phyloP scores from a whole-genome alignment of 2,888 invertebrate genomes.

The Chromoteleia sp. region DNA sequence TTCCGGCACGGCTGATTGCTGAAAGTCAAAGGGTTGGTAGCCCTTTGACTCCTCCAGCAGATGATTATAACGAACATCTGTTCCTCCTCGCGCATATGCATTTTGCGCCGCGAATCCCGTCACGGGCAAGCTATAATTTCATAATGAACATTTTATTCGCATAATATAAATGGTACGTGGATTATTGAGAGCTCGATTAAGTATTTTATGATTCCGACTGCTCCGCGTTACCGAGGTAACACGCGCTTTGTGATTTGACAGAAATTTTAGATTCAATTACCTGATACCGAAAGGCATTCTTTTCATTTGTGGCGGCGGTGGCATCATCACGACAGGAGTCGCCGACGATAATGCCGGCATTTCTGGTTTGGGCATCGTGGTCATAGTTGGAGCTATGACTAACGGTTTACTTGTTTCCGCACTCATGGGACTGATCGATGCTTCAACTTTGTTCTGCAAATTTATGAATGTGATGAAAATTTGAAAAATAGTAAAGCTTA shows the following conservation, averaged over 20 bases:
- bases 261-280: conserved; percentile 34
- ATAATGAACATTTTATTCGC: conserved; percentile 60
- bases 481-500: too few species aligned
- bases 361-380: conserved; percentile 35
- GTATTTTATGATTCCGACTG: conserved; percentile 23
- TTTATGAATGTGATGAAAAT: not conserved
- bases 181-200: conserved; percentile 27
- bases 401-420: conserved; percentile 42
- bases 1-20: conserved; percentile 70
- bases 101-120: conserved; percentile 39
- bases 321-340: conserved; percentile 58
- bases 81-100: conserved; percentile 46
- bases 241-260: not conserved
- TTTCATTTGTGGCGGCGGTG: conserved; percentile 48
- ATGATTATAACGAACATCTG: conserved; percentile 63
- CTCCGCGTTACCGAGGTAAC: conserved; percentile 19
- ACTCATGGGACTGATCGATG: conserved; percentile 24
- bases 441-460: conserved; percentile 45
- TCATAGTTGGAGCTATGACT: conserved; percentile 30
- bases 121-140: conserved; percentile 60
- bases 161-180: conserved; percentile 20
- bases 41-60: conserved; percentile 70
- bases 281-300: conserved; percentile 64
- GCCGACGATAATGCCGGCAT: conserved; percentile 48
- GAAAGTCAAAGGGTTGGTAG: conserved; percentile 71